Evolutionary conservation across 2,888 invertebrate species (phyloP), one percentile per base, ranked within the genome.

Genomic region (Cepaea hortensis): DNA sequence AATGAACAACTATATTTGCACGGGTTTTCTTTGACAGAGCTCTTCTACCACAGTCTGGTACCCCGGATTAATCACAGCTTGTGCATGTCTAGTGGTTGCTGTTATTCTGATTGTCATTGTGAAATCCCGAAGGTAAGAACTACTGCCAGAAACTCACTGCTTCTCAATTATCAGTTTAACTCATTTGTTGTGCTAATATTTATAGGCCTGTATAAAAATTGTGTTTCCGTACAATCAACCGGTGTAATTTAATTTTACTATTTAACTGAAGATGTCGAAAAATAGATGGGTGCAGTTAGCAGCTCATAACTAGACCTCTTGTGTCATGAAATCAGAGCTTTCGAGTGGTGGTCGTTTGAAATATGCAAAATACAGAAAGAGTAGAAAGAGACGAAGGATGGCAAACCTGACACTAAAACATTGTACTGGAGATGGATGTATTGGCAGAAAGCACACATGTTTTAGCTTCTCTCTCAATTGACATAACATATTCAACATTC

Each of bases 11-110:
- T 9, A 4, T 4, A 11, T 68, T 20, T 68, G 4, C 13, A 15
- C 4, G 68, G 15, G 20, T 20, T 15, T 15, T 20, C 15, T 20
- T 5, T 68, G 15, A 6, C 3, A 6, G 7, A 73, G 4, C 35
- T 35, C 35, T 35, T 48, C 18, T n/a, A 20, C 77, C 7, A 13
- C 77, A 50, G n/a, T 20, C 55, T 77, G 77, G 77, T 77, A 77
- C 61, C 77, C 77, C 4, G 77, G n/a, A n/a, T 55, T 77, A 77
- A 55, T 77, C n/a, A 77, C 77, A 50, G 77, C 77, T 46, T 18
- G 77, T 55, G 55, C 61, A 0, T 20, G 48, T n/a, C 55, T 77
- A n/a, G 50, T 77, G 77, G 77, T 11, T 20, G 77, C 61, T 77
- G 77, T 61, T 77, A 6, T 55, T 50, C 3, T 61, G 61, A 11